Evolutionary conservation across 2,113 vertebrate species (phyloP), one percentile per base, ranked within the genome.

Genomic region (Boulengeromyrus knoepffleri): DNA sequence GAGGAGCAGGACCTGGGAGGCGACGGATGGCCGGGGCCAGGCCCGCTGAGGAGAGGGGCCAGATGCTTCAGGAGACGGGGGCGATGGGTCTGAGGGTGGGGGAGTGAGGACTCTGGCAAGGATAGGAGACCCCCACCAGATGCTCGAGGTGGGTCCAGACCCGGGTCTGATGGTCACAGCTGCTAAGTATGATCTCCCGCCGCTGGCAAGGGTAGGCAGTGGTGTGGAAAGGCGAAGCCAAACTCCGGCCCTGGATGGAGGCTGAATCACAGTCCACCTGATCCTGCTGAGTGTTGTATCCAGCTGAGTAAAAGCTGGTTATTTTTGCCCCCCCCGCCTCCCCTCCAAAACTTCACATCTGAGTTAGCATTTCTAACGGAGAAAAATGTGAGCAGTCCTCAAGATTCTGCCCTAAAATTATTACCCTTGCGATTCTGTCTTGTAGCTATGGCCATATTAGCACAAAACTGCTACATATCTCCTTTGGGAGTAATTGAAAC

Each of bases 41-140:
- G 39, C 89, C 91, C 91, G 36, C 90, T 6, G 74, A 46, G 74
- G 92, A 91, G 91, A 86, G 49, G 27, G 88, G 89, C 91, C 93
- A 94, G 93, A 93, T 94, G 92, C 91, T 94, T 62, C 36, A 70
- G 90, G 86, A 92, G 77, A 77, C 90, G 80, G 62, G 74, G 49
- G 89, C 87, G 90, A 45, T 83, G 77, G 77, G 39, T 45, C 58
- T 87, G 88, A 7, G 45, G 88, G 87, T 91, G 91, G 91, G 91
- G 49, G 46, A 49, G 46, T 2, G 17, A 21, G 13, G 50, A 15
- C n/a, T 36, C n/a, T 49, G 85, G 85, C 85, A 36, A 39, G 31
- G 46, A 91, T 90, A 88, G 90, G 90, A 91, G 58, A 74, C 91
- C 66, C 52, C 66, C 46, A 10, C 52, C 56, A 89, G 90, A 87